Evolutionary conservation across 2,797 vertebrate genomes (phyloP).

Genomic region (Peromyscus eremicus): DNA sequence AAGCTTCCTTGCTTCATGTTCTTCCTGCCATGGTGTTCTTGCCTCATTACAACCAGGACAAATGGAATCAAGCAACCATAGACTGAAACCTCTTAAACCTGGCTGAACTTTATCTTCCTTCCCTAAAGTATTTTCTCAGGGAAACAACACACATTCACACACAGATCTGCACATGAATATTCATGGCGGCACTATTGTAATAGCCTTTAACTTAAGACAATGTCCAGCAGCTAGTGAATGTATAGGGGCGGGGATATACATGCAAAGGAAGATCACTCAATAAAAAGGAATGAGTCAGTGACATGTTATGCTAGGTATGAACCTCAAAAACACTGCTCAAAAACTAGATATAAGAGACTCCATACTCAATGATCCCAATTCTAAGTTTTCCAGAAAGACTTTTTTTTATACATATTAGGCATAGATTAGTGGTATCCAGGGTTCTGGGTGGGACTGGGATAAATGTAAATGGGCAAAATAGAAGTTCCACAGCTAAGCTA

Average conservation of each 20-base stretch:
- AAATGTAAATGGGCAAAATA: conserved; percentile 10
- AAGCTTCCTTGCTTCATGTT: background rate
- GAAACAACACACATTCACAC: background rate
- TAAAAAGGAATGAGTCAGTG: conserved; percentile 29
- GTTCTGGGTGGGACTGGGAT: background rate
- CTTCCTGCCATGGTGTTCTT: background rate
- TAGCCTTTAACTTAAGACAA: conserved; percentile 12
- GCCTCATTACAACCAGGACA: background rate
- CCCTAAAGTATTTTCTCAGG: background rate
- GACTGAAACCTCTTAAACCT: background rate
- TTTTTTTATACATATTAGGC: conserved; percentile 20
- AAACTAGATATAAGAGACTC: background rate
- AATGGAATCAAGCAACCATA: background rate
- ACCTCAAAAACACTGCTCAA: conserved; percentile 26
- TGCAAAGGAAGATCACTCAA: background rate
- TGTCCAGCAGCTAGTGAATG: background rate
- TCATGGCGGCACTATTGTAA: background rate
- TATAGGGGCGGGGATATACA: background rate
- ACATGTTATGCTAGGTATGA: background rate
- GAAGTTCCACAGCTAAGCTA: conserved; percentile 22
- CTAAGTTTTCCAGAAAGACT: background rate
- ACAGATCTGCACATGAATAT: background rate
- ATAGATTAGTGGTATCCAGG: background rate
- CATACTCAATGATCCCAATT: background rate
- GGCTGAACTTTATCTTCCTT: background rate